Conservation (phyloP, 2,888 invertebrate species). For the Sturmia bella region DNA sequence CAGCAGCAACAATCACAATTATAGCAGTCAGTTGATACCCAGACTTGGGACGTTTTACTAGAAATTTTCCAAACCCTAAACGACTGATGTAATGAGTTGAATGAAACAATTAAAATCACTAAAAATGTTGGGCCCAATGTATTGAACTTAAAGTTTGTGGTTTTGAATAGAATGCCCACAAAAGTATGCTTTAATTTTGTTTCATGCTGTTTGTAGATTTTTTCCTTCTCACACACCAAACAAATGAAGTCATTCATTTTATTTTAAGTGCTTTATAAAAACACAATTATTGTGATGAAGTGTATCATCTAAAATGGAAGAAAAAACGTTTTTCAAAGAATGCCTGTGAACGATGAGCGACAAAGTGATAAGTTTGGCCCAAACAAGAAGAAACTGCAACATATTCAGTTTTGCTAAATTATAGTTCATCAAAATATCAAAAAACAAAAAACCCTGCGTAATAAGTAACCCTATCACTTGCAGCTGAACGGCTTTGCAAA, state of each 20-base stretch:
- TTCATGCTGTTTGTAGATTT: neutral
- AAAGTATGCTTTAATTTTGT: constrained; percentile 35
- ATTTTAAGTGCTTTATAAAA: constrained; percentile 58
- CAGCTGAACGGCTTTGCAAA: neutral
- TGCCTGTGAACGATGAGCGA: neutral
- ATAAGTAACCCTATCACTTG: neutral
- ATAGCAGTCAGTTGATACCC: no score
- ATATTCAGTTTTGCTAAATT: no score
- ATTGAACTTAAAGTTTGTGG: no score
- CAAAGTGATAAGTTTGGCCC: neutral
- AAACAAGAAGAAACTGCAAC: no score
- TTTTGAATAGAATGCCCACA: neutral
- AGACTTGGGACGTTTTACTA: no score
- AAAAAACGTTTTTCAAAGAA: neutral
- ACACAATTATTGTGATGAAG: constrained; percentile 67
- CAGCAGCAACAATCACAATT: neutral
- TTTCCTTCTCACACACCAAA: neutral
- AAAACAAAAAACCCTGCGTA: neutral
- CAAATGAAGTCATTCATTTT: constrained; percentile 19
- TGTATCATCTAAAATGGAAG: constrained; percentile 59
- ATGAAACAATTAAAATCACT: no score
- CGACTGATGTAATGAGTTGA: no score
- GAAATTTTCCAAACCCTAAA: no score
- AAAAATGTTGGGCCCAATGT: no score
- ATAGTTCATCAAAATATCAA: no score